These are phyloP conservation scores for Epinotia ramella DNA, from an alignment of 2,888 invertebrate species.

Conservation along the genomic window DNA sequence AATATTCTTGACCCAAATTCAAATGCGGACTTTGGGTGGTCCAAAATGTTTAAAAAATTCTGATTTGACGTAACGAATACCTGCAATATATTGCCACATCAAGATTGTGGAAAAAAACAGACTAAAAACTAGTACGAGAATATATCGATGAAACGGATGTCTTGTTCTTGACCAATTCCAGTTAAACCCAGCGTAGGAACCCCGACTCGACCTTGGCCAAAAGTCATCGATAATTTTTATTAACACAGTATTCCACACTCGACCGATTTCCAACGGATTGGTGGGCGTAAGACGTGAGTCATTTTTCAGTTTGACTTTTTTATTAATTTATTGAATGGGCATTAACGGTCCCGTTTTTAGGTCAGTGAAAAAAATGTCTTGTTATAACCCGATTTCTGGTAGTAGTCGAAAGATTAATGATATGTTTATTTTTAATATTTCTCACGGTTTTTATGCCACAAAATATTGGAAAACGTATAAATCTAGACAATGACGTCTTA, in stretches of 20 bases:
- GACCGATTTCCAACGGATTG: slow-evolving; percentile 54
- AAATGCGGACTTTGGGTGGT: slow-evolving; percentile 14
- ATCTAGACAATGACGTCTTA: no score
- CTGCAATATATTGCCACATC: neutral
- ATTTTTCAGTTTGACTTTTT: slow-evolving; percentile 57
- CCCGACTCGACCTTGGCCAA: slow-evolving; percentile 26
- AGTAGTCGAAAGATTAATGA: slow-evolving; percentile 39
- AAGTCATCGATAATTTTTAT: slow-evolving; percentile 54
- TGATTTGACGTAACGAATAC: neutral
- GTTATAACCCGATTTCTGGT: slow-evolving; percentile 41
- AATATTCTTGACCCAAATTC: slow-evolving; percentile 28
- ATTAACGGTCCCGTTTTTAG: slow-evolving; percentile 49
- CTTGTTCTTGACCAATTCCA: neutral
- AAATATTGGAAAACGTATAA: slow-evolving; percentile 12
- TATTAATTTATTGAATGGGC: slow-evolving; percentile 55
- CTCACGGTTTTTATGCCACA: slow-evolving; percentile 20
- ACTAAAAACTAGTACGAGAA: neutral
- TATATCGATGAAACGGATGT: neutral
- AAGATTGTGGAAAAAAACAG: neutral
- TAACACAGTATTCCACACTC: slow-evolving; percentile 47
- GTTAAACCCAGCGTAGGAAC: neutral
- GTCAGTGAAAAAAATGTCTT: slow-evolving; percentile 27
- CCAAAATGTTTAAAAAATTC: neutral
- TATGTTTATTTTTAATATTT: slow-evolving; percentile 15
- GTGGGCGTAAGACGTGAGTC: slow-evolving; percentile 58